phyloP scores from a whole-genome alignment of 1,140 invertebrate genomes.

The Yoshiicerus persimilis region DNA sequence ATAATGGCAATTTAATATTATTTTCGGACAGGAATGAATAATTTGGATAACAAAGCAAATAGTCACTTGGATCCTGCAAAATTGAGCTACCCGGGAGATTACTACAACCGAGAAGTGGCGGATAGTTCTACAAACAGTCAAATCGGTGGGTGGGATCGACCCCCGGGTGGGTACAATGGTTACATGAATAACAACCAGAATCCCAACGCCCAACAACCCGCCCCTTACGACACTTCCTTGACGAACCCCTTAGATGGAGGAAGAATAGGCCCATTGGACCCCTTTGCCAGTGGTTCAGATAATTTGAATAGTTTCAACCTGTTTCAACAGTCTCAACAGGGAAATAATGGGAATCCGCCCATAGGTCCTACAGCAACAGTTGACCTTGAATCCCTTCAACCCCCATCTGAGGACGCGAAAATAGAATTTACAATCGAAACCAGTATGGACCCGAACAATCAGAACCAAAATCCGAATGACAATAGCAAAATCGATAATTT shows the following conservation, averaged over 20 bases:
- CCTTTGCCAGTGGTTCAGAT: neutral
- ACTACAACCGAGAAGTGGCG: conserved; percentile 20
- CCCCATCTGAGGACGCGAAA: neutral
- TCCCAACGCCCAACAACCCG: neutral
- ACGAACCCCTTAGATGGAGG: neutral
- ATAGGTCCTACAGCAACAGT: neutral
- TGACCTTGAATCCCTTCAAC: neutral
- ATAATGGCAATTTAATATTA: too few species aligned
- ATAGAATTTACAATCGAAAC: conserved; percentile 44
- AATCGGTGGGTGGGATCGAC: conserved; percentile 43
- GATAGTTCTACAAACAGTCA: conserved; percentile 20
- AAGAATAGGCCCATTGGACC: neutral
- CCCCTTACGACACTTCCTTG: neutral
- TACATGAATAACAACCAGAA: neutral
- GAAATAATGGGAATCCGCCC: neutral
- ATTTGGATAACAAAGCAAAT: conserved; percentile 39
- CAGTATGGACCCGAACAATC: neutral
- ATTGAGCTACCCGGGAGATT: conserved; percentile 46
- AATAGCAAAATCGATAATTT: neutral
- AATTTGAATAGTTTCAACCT: conserved; percentile 25
- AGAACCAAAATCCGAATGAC: neutral
- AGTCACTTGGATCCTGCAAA: conserved; percentile 45
- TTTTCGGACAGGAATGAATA: conserved; percentile 37
- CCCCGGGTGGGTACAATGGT: conserved; percentile 8
- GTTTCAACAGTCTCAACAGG: neutral